Base-by-base conservation (phyloP, 2,888 invertebrate species). In the Cheilosia vernalis region DNA sequence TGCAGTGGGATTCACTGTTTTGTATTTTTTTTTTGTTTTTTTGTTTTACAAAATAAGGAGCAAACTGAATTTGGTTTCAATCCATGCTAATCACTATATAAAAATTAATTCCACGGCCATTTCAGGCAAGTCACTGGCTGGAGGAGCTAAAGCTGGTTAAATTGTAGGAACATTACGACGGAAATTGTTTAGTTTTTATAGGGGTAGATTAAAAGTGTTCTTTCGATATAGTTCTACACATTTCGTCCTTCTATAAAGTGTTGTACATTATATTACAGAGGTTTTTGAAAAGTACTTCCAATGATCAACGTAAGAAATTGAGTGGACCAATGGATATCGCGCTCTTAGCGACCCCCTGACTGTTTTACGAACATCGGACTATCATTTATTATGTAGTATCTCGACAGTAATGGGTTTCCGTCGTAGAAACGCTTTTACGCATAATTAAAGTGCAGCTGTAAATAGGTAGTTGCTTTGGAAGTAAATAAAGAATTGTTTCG, bases 51-150 rank as follows among this genome's bases (percentile, higher is more conserved):
- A 24, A 51, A 13, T 17, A 44, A 17, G 2, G 13, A 58, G 13
- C 37, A 40, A n/a, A 15, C 42, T 13, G 33, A 42, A 42, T 40
- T 47, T 64, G 37, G 13, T 51, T n/a, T 42, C 21, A 66, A n/a
- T 66, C 33, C 58, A 66, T 76, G 58, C 76, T 66, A 10, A 19
- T 51, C 63, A 61, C 42, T 37, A 30, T 61, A 49, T 53, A 7
- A 30, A 55, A 53, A 67, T 67, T 24, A 66, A 58, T 58, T 67
- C 51, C 37, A 17, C 27, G 47, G 40, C 17, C 2, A 27, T 56
- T 21, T 51, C 42, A 67, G 33, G 47, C 44, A 55, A 61, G 37
- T 66, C 30, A 76, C 24, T 58, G 55, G 24, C 15, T 64, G 19
- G 4, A 67, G 51, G 42, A 77, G 69, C 53, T 67, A 33, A 61